Conservation (phyloP, 2,888 invertebrate genomes). For the Venusia cambrica region DNA sequence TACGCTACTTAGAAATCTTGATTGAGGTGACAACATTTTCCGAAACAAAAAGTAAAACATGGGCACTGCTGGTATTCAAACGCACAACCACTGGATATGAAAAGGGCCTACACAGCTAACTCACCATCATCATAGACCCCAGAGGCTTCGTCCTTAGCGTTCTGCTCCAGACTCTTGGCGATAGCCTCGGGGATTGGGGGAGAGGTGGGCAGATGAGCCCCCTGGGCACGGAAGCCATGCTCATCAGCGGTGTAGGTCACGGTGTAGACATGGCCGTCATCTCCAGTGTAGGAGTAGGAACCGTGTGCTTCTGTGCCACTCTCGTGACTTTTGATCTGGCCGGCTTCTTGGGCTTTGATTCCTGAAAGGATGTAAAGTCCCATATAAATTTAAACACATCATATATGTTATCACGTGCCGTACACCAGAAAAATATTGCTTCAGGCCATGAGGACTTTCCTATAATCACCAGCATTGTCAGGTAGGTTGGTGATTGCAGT, state of each 20-base stretch:
- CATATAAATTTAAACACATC: too few species aligned
- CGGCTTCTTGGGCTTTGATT: constrained; percentile 77
- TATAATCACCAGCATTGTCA: too few species aligned
- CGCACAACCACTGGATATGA: too few species aligned
- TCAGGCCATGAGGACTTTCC: too few species aligned
- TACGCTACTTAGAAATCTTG: too few species aligned
- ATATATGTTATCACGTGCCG: too few species aligned
- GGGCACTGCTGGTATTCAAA: too few species aligned
- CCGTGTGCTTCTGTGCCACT: constrained; percentile 69
- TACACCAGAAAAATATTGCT: too few species aligned
- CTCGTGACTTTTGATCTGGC: constrained; percentile 49
- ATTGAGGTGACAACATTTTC: too few species aligned
- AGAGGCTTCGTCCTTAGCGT: constrained; percentile 71
- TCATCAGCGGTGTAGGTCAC: constrained; percentile 81
- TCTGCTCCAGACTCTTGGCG: constrained; percentile 67
- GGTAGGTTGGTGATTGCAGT: too few species aligned
- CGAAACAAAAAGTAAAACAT: too few species aligned
- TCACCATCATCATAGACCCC: constrained; percentile 76
- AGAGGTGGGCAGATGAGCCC: constrained; percentile 80
- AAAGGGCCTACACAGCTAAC: too few species aligned
- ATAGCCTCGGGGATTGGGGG: constrained; percentile 82
- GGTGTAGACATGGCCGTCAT: constrained; percentile 78
- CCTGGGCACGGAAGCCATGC: constrained; percentile 78
- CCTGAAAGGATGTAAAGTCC: constrained; percentile 48
- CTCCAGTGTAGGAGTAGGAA: constrained; percentile 79